Evolutionary conservation across 2,888 invertebrate species (phyloP).

Genomic region (Syrista parreyssii): DNA sequence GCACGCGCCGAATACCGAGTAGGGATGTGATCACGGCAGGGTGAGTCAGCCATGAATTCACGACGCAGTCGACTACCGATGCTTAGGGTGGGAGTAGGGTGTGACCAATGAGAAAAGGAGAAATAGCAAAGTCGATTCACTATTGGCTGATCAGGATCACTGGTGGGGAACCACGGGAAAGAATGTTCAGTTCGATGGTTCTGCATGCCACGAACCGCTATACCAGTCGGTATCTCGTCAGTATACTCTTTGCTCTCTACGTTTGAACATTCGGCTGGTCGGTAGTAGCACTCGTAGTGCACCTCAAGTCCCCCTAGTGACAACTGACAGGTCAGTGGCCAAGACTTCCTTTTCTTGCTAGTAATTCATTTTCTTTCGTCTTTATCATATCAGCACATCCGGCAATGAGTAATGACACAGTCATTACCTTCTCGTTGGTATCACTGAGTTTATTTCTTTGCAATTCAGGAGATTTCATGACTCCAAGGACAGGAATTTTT

Average conservation of each 20-base stretch:
- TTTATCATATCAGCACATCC: too few species aligned
- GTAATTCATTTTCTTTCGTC: too few species aligned
- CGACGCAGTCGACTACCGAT: neutral
- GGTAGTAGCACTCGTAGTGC: conserved; percentile 23
- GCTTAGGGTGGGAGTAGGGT: neutral
- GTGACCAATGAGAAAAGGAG: neutral
- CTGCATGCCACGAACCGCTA: conserved; percentile 29
- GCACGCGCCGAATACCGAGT: neutral
- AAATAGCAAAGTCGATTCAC: neutral
- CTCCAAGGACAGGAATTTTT: too few species aligned
- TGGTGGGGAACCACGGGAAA: neutral
- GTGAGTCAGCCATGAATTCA: neutral
- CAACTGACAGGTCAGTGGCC: conserved; percentile 54
- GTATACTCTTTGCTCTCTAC: conserved; percentile 44
- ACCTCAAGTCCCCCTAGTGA: conserved; percentile 24
- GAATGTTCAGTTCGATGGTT: neutral
- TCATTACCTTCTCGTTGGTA: too few species aligned
- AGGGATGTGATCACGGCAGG: neutral
- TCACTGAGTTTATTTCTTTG: too few species aligned
- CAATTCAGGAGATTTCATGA: too few species aligned
- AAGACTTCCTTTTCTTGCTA: neutral
- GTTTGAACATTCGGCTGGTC: conserved; percentile 43
- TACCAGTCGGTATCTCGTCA: conserved; percentile 38
- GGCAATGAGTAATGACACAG: too few species aligned
- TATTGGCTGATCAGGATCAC: neutral